Base-by-base conservation (phyloP, 1,140 invertebrate genomes). In the Pachypsylla venusta region DNA sequence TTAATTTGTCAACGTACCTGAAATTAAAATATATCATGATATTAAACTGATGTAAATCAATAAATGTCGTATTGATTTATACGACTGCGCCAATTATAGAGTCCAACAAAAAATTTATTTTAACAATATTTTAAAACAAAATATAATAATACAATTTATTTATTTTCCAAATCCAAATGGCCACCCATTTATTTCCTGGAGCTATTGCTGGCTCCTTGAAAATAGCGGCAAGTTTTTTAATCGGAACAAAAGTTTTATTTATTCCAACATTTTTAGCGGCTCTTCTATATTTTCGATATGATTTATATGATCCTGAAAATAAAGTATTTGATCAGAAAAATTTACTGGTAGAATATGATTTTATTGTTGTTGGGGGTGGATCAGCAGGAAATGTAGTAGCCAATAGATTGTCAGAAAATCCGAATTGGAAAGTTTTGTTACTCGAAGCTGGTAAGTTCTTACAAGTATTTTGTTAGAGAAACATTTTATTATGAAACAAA, bases 331-430 rank as follows among this genome's bases (percentile, higher is more conserved):
- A 87, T 24, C 79, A 80, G 66, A 79, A 81, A 40, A 77, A 75
- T 48, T 53, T 62, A 5, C 70, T 78, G 22, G 69, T 87, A 0
- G 80, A 83, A 54, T 91, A 91, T 63, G 87, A 90, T 65, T 90
- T 90, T 58, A 75, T 91, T 0, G 77, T 88, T 0, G 74, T 91
- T 1, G 89, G 87, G 0, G 83, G 78, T 5, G 93, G 93, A 0
- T 89, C 89, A 0, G 90, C 89, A 1, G 93, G 93, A 2, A 79
- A 83, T 1, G 89, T 95, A 0, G 60, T 97, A 2, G 89, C 87
- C 0, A 89, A 87, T 60, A 75, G 93, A 30, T 72, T 97, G 1
- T 81, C 88, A 0, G 87, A 90, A 68, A 76, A 87, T 26, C 76
- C 79, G 1, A 73, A 82, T 22, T 88, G 85, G 81, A 87, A 77